Percentiles rank a stretch among this genome's conserved stretches.
Evolutionary conservation across 1,140 invertebrate species (phyloP).

Genomic region (Magallana angulata): DNA sequence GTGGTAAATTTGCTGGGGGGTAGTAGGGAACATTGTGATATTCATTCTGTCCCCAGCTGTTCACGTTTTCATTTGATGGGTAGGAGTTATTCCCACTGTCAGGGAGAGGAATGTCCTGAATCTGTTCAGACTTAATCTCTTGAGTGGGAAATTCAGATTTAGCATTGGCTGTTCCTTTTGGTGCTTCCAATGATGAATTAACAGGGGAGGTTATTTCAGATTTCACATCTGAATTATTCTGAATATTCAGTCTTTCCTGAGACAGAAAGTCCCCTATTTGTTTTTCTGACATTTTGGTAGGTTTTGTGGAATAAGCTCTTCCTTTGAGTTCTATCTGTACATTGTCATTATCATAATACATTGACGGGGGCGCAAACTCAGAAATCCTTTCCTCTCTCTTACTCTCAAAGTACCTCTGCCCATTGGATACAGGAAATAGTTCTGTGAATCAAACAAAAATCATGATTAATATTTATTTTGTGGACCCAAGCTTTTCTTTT

Average conservation of each 20-base stretch:
- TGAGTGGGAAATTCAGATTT: background rate
- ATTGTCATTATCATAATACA: constrained; percentile 57
- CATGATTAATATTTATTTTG: too few relatives aligned
- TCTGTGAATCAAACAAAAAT: constrained; percentile 45
- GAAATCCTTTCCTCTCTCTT: constrained; percentile 62
- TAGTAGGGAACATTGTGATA: background rate
- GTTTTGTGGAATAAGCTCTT: too few relatives aligned
- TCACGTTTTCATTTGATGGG: background rate
- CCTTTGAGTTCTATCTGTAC: background rate
- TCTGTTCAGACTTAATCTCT: background rate
- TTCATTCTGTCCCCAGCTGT: background rate
- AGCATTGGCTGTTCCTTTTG: background rate
- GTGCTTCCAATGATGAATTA: background rate
- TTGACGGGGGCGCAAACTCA: constrained; percentile 67
- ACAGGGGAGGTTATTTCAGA: background rate
- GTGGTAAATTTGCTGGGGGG: background rate
- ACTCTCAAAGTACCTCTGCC: constrained; percentile 63
- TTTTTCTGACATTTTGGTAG: constrained; percentile 5
- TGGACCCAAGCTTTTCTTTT: too few relatives aligned
- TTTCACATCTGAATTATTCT: background rate
- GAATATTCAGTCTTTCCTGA: background rate
- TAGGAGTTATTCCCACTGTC: background rate
- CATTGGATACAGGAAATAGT: constrained; percentile 54
- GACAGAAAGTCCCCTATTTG: background rate
- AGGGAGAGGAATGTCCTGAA: constrained; percentile 26